phyloP scores from a whole-genome alignment of 1,140 invertebrate species.

The Psilanteris sp. region DNA sequence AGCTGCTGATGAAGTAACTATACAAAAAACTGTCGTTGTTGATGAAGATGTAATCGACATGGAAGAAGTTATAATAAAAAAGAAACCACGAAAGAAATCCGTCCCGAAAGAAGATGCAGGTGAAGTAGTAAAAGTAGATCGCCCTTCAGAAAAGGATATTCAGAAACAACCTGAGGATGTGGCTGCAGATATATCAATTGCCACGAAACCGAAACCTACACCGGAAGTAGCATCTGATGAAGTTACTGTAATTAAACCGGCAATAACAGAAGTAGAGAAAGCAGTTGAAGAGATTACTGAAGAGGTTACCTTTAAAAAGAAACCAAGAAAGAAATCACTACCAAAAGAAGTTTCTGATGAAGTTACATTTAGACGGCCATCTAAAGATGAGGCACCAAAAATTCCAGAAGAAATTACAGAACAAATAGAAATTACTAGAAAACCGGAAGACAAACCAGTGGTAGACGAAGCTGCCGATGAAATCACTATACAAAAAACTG shows the following conservation, averaged over 20 bases:
- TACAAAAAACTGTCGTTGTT: not conserved
- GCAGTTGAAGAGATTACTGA: constrained; percentile 17
- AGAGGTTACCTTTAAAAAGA: constrained; percentile 61
- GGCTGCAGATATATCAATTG: constrained; percentile 63
- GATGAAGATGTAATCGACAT: not conserved
- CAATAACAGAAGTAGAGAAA: not conserved
- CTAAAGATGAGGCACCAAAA: constrained; percentile 63
- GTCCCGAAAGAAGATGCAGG: not conserved
- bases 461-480: no score
- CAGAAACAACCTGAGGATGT: constrained; percentile 12
- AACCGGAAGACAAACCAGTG: no score
- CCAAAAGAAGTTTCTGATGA: constrained; percentile 58
- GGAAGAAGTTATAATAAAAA: no score
- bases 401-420: constrained; percentile 84
- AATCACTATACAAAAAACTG: no score
- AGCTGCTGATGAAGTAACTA: constrained; percentile 72
- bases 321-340: constrained; percentile 2
- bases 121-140: not conserved
- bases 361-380: constrained; percentile 68
- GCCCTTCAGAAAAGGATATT: not conserved
- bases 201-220: constrained; percentile 67
- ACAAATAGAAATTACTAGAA: constrained; percentile 81
- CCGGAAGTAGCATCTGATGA: constrained; percentile 51
- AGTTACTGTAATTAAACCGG: constrained; percentile 10
- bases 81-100: no score